Evolutionary conservation across 2,888 invertebrate species (phyloP).

Genomic region (Pedicia rivosa): DNA sequence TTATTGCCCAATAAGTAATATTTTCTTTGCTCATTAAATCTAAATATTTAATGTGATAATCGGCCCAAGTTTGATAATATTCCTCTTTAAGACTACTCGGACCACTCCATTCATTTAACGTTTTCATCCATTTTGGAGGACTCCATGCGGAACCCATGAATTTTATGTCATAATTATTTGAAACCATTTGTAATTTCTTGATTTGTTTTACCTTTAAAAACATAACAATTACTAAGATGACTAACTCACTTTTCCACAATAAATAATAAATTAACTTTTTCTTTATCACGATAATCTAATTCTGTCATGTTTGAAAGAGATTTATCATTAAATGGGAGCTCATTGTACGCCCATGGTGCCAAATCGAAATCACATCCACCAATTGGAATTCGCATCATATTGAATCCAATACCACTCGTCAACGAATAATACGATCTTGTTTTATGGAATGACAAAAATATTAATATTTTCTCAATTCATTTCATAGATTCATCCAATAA

Average conservation of each 20-base stretch:
- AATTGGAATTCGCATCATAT: constrained; percentile 64
- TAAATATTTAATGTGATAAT: constrained; percentile 71
- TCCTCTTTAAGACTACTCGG: constrained; percentile 35
- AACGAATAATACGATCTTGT: constrained; percentile 53
- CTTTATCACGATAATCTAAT: constrained; percentile 21
- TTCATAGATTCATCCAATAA: too few relatives aligned
- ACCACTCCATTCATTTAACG: constrained; percentile 39
- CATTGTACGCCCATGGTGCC: constrained; percentile 64
- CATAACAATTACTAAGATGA: neutral
- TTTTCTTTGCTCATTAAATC: constrained; percentile 54
- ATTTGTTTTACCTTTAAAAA: constrained; percentile 18
- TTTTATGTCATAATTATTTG: constrained; percentile 19
- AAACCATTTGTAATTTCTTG: constrained; percentile 18
- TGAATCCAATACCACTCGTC: constrained; percentile 54
- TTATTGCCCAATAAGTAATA: constrained; percentile 65
- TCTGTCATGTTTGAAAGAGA: constrained; percentile 43
- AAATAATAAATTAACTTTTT: constrained; percentile 11
- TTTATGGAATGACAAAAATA: too few relatives aligned
- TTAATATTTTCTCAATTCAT: too few relatives aligned
- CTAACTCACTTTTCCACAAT: neutral
- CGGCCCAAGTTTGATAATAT: constrained; percentile 64
- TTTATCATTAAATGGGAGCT: constrained; percentile 37
- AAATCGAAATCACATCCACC: constrained; percentile 79
- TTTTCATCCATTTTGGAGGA: constrained; percentile 56
- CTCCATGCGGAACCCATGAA: constrained; percentile 38